phyloP scores from a whole-genome alignment of 2,888 invertebrate genomes.

The Drosophila nr. fundita region DNA sequence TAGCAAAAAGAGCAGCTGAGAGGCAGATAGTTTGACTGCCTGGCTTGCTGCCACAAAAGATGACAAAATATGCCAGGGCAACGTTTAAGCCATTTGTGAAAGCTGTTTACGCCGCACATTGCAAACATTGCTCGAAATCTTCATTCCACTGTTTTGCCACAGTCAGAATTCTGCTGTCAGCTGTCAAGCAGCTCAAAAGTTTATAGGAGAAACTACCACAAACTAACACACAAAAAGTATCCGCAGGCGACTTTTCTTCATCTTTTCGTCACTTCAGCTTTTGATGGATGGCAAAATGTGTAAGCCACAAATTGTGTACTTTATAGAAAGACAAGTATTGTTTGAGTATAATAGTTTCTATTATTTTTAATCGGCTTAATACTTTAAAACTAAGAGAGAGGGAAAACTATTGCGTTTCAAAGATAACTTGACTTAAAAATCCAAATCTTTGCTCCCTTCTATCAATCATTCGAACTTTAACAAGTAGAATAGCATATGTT shows the following conservation, averaged over 20 bases:
- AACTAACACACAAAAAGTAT: conserved; percentile 7
- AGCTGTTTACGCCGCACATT: conserved; percentile 42
- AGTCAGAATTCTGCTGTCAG: conserved; percentile 38
- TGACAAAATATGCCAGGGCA: conserved; percentile 51
- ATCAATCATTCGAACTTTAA: not conserved
- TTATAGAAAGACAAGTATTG: not conserved
- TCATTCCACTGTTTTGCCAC: conserved; percentile 6
- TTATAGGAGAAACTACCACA: conserved; percentile 20
- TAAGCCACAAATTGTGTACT: conserved; percentile 4
- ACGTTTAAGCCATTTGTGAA: conserved; percentile 50
- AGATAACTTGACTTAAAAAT: not conserved
- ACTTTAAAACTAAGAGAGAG: not conserved
- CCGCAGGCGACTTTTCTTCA: conserved; percentile 27
- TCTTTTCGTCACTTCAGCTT: not conserved
- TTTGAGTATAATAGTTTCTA: not conserved
- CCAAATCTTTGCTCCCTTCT: not conserved
- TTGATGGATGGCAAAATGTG: conserved; percentile 8
- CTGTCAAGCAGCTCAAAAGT: conserved; percentile 36
- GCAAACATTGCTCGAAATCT: conserved; percentile 41
- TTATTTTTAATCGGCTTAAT: not conserved
- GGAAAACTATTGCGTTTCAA: not conserved
- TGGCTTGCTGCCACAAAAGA: conserved; percentile 44
- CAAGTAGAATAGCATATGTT: conserved; percentile 4
- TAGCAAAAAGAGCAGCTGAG: conserved; percentile 14
- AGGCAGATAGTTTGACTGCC: conserved; percentile 37